These are phyloP conservation scores for Drepanosiphum platanoidis DNA, from an alignment of 2,888 invertebrate genomes.

Conservation along the genomic window DNA sequence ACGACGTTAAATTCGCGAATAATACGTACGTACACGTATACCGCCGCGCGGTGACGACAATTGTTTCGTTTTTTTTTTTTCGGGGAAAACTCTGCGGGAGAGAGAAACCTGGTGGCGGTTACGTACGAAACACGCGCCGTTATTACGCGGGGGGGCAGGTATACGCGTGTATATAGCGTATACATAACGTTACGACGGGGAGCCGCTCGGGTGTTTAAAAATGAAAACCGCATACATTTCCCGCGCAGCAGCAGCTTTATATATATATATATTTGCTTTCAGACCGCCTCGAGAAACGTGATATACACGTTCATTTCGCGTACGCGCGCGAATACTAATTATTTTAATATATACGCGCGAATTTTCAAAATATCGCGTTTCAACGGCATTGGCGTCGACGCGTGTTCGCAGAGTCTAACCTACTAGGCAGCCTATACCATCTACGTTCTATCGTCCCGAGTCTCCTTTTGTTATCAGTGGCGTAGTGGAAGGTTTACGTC, in stretches of 20 bases:
- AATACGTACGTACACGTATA: background rate
- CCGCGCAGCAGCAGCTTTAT: conserved; percentile 20
- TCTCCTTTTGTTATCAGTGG: too few species aligned
- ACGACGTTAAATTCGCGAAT: background rate
- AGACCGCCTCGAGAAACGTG: conserved; percentile 29
- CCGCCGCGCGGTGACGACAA: background rate
- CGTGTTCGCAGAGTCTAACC: background rate
- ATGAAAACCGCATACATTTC: conserved; percentile 31
- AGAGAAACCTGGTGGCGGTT: too few species aligned
- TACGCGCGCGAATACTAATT: conserved; percentile 17
- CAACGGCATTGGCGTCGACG: background rate
- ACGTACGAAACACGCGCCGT: too few species aligned
- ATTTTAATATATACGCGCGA: too few species aligned
- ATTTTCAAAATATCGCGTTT: conserved; percentile 24
- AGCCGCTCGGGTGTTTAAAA: conserved; percentile 22
- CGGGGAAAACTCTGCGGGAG: too few species aligned
- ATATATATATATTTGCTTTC: conserved; percentile 30
- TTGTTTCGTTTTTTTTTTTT: background rate
- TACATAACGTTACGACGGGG: background rate
- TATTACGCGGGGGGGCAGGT: too few species aligned
- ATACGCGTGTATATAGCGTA: background rate
- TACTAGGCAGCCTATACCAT: too few species aligned
- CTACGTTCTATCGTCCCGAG: too few species aligned
- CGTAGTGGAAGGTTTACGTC: too few species aligned
- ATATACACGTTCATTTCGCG: conserved; percentile 13